Evolutionary conservation across 2,113 vertebrate species (phyloP), one percentile per base, ranked within the genome.

Genomic region (Catharus bicknelli): DNA sequence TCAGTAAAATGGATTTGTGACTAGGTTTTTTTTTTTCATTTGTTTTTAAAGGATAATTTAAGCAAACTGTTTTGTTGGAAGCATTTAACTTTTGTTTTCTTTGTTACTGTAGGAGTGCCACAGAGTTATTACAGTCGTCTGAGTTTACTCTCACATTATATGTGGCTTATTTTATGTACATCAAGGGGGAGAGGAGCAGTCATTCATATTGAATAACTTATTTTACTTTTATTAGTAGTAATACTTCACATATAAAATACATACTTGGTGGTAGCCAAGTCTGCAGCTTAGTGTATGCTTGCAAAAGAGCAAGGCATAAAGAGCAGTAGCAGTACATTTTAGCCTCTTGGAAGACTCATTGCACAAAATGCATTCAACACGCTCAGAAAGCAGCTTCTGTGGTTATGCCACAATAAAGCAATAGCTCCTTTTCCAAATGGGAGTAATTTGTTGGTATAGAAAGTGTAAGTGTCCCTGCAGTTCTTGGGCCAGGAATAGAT

Each of bases 121-220:
- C 14, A 14, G 43, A 75, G 8, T 75, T 86, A 32, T 2, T 84
- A 18, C 38, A 53, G 40, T 40, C 6, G 0, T 64, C 43, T 54
- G 83, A 63, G 57, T 86, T 95, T 68, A 45, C 55, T 43, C 54
- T 92, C 43, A 27, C 25, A 21, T 53, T 66, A 38, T 50, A 62
- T 40, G 58, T 92, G 42, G 36, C 58, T 86, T 95, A 30, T 82
- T 92, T 89, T 89, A 16, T 92, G 47, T 93, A 73, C 63, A 64
- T 91, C 34, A 70, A 88, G 64, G 57, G 69, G 74, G 74, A 96
- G 81, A 84, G 72, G 55, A 94, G 67, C 81, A 89, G n/a, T 93
- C 95, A 93, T 95, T 96, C 96, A 94, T 90, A 94, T 89, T 95
- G 93, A 95, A 95, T 95, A 90, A 61, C 48, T 87, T 74, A 64